phyloP scores from a whole-genome alignment of 2,113 vertebrate genomes.

The Anolis carolinensis region DNA sequence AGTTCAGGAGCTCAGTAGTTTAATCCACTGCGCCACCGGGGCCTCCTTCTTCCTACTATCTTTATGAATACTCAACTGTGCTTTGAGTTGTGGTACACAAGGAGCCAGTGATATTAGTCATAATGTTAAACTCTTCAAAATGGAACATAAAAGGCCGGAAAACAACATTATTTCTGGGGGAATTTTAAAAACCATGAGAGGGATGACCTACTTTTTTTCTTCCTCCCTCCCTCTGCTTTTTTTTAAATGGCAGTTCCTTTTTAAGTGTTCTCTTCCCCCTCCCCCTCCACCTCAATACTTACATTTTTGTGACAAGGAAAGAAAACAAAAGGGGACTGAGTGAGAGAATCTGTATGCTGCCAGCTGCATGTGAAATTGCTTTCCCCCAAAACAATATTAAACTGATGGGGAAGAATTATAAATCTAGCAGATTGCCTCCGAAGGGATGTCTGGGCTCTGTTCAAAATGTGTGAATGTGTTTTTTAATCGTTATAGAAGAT shows the following conservation, averaged over 20 bases:
- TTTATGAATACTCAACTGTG: background rate
- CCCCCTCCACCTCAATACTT: no score
- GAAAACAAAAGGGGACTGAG: conserved; percentile 1
- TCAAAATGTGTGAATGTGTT: conserved; percentile 43
- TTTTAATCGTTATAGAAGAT: conserved; percentile 63
- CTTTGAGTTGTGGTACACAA: background rate
- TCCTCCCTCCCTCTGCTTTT: conserved; percentile 7
- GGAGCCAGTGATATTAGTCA: no score
- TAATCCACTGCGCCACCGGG: no score
- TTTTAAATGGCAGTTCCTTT: conserved; percentile 34
- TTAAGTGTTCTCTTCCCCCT: background rate
- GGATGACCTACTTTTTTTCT: conserved; percentile 7
- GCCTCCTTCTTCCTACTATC: no score
- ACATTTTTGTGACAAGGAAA: background rate
- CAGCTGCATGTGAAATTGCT: conserved; percentile 57
- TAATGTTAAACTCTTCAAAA: background rate
- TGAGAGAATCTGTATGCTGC: conserved; percentile 46
- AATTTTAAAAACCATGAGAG: background rate
- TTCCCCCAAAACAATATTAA: conserved; percentile 70
- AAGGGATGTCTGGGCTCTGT: conserved; percentile 66
- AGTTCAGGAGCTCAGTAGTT: no score
- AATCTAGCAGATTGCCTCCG: conserved; percentile 66
- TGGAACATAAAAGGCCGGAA: background rate
- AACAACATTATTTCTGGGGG: background rate
- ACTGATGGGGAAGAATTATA: conserved; percentile 62